A percentile compares a stretch with the other conserved stretches of the same genome.
phyloP scores from a whole-genome alignment of 2,888 invertebrate genomes.

The Tipula vernalis region DNA sequence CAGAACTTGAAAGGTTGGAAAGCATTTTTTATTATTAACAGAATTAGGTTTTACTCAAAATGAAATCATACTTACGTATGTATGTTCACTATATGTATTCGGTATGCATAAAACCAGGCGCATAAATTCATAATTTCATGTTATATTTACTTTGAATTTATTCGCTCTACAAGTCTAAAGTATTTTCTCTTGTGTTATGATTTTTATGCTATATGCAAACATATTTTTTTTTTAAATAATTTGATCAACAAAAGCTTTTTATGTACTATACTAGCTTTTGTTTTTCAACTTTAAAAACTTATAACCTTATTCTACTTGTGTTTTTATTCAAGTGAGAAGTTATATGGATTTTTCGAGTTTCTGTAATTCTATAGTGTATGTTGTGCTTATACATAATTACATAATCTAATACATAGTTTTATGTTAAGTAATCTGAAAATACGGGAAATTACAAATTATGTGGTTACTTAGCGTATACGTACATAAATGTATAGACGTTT shows the following conservation, averaged over 20 bases:
- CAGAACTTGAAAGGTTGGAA: neutral
- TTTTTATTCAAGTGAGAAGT: neutral
- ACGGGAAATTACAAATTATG: neutral
- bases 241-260: neutral
- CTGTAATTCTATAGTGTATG: neutral
- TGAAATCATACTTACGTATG: neutral
- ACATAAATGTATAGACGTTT: neutral
- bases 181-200: neutral
- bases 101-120: neutral
- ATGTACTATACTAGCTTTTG: neutral
- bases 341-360: neutral
- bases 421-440: neutral
- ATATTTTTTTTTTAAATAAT: neutral
- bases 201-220: neutral
- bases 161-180: neutral
- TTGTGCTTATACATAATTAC: neutral
- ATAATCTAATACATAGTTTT: neutral
- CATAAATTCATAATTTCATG: neutral
- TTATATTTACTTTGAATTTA: neutral
- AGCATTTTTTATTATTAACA: neutral
- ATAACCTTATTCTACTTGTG: neutral
- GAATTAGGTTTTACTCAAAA: neutral
- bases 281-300: neutral
- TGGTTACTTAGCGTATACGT: neutral
- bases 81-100: neutral